phyloP scores from a whole-genome alignment of 2,888 invertebrate species.

The Temnothorax unifasciatus region DNA sequence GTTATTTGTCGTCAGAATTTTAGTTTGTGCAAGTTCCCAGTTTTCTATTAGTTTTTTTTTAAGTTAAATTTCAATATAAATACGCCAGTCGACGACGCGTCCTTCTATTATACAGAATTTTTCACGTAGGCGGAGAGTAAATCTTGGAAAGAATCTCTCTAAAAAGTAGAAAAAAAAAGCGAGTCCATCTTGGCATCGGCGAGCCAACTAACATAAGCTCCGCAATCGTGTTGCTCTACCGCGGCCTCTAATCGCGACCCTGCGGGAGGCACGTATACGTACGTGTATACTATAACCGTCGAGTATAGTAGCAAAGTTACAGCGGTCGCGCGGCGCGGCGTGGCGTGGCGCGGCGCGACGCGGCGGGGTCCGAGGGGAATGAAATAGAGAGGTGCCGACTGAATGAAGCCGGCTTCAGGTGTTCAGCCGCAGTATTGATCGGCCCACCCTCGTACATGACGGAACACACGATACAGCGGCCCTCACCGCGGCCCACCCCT shows the following conservation, averaged over 20 bases:
- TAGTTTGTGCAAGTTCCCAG: background rate
- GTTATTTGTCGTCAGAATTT: background rate
- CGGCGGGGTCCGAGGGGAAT: constrained; percentile 51
- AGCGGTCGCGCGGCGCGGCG: constrained; percentile 40
- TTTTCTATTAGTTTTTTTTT: background rate
- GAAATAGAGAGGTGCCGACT: constrained; percentile 69
- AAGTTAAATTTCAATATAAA: background rate
- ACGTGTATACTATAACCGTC: constrained; percentile 58
- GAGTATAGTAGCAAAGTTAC: constrained; percentile 60
- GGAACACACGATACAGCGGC: constrained; percentile 62
- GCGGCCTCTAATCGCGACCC: constrained; percentile 10
- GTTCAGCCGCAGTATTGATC: constrained; percentile 82
- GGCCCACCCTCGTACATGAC: constrained; percentile 81
- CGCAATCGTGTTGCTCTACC: background rate
- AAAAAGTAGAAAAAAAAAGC: background rate
- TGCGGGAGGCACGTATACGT: background rate
- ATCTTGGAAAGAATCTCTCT: background rate
- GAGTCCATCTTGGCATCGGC: background rate
- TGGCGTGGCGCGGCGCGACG: constrained; percentile 24
- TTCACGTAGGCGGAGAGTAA: background rate
- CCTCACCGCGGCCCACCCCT: constrained; percentile 22
- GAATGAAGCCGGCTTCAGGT: constrained; percentile 80
- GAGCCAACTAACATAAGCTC: background rate
- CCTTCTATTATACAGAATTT: background rate
- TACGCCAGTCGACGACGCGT: background rate